These are phyloP conservation scores for Nebria ingens DNA, from an alignment of 1,140 invertebrate genomes.

Conservation along the genomic window DNA sequence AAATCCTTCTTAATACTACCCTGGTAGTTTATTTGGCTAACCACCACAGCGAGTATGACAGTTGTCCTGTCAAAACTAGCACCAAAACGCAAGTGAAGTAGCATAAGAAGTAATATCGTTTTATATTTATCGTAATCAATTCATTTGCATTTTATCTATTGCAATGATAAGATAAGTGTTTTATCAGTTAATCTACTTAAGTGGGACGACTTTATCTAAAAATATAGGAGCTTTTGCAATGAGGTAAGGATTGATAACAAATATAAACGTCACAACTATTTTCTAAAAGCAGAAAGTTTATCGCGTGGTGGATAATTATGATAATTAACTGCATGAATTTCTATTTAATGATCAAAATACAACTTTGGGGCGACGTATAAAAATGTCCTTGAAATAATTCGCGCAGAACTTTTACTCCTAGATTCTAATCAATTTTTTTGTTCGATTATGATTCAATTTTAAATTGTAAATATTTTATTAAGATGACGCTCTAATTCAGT, in stretches of 20 bases:
- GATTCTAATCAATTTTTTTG: neutral
- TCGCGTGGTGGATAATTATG: neutral
- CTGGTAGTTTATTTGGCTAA: too few relatives aligned
- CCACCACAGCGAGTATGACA: too few relatives aligned
- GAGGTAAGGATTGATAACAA: neutral
- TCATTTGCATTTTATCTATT: neutral
- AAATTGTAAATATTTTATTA: too few relatives aligned
- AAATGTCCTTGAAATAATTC: neutral
- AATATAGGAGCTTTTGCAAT: neutral
- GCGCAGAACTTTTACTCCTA: neutral
- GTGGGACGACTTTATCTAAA: neutral
- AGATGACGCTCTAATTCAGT: too few relatives aligned
- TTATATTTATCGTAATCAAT: neutral
- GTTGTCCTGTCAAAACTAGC: neutral
- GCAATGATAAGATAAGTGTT: neutral
- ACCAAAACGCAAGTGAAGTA: neutral
- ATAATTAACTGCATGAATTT: neutral
- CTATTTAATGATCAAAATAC: neutral
- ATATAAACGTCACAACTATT: neutral
- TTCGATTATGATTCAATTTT: too few relatives aligned
- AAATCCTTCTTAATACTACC: too few relatives aligned
- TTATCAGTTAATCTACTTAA: neutral
- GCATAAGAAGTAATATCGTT: neutral
- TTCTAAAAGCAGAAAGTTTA: neutral
- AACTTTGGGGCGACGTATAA: too few relatives aligned